A percentile compares a stretch with the other conserved stretches of the same genome.
Conservation (phyloP, 2,797 vertebrate genomes). For the Clarias fuscus region DNA sequence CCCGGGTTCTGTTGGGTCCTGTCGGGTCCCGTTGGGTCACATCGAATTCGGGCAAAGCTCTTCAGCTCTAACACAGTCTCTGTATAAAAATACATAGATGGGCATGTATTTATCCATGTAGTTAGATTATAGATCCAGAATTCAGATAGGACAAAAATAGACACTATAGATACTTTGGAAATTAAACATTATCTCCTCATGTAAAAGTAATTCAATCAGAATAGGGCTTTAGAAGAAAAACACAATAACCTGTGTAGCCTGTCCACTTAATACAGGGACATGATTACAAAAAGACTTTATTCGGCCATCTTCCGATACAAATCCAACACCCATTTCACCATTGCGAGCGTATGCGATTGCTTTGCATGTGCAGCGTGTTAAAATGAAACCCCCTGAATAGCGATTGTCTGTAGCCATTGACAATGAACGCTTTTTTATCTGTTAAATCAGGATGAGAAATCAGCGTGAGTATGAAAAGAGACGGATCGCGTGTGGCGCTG, state of each 20-base stretch:
- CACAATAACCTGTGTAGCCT: not conserved
- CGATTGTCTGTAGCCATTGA: conserved; percentile 43
- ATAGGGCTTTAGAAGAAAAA: not conserved
- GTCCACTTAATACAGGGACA: not conserved
- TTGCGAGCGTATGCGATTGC: not conserved
- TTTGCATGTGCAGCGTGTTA: not conserved
- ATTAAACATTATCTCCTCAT: not conserved
- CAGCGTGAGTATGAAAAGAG: conserved; percentile 63
- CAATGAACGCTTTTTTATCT: conserved; percentile 64
- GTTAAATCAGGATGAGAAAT: conserved; percentile 72
- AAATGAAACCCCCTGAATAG: conserved; percentile 24
- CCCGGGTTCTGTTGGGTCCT: too few relatives aligned
- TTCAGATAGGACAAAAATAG: not conserved
- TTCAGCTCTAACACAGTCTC: not conserved
- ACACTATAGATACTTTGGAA: not conserved
- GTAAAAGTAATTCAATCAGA: not conserved
- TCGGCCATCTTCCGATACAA: not conserved
- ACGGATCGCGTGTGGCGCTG: conserved; percentile 59
- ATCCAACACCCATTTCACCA: not conserved
- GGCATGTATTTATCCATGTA: not conserved
- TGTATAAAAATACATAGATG: not conserved
- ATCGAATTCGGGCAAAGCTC: too few relatives aligned
- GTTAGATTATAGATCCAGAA: not conserved
- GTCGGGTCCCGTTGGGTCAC: too few relatives aligned
- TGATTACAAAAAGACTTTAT: conserved; percentile 14